Evolutionary conservation across 2,113 vertebrate genomes (phyloP).

Genomic region (Orientallactaga bullata): DNA sequence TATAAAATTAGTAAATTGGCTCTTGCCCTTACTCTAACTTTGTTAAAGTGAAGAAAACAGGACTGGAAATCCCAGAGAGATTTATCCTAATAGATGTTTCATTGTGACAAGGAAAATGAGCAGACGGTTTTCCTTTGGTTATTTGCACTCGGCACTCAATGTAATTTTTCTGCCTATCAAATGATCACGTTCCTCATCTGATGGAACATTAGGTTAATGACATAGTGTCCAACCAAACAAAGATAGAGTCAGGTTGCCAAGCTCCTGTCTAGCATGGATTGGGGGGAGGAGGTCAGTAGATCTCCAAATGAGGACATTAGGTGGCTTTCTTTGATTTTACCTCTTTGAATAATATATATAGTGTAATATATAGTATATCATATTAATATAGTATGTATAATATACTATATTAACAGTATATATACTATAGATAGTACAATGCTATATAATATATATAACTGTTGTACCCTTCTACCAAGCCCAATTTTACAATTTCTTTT

Average conservation of each 20-base stretch:
- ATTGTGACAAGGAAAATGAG: neutral
- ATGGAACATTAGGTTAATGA: constrained; percentile 61
- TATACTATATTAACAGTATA: too few species aligned
- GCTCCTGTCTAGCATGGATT: constrained; percentile 27
- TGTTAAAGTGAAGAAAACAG: constrained; percentile 24
- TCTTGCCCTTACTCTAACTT: neutral
- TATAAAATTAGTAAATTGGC: neutral
- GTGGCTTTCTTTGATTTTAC: neutral
- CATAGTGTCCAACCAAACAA: constrained; percentile 23
- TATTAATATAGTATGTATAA: too few species aligned
- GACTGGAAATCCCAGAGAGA: neutral
- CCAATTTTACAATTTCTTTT: constrained; percentile 52
- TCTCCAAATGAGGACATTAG: neutral
- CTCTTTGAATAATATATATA: neutral
- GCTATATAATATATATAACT: too few species aligned
- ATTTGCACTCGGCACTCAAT: neutral
- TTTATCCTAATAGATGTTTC: constrained; percentile 32
- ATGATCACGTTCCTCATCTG: neutral
- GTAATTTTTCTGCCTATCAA: constrained; percentile 53
- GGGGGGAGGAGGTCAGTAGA: neutral
- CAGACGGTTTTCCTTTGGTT: neutral
- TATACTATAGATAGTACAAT: too few species aligned
- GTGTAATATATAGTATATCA: too few species aligned
- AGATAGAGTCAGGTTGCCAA: constrained; percentile 46
- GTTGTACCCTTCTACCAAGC: neutral